Evolutionary conservation across 2,888 invertebrate genomes (phyloP).

Genomic region (Agrotis ipsilon): DNA sequence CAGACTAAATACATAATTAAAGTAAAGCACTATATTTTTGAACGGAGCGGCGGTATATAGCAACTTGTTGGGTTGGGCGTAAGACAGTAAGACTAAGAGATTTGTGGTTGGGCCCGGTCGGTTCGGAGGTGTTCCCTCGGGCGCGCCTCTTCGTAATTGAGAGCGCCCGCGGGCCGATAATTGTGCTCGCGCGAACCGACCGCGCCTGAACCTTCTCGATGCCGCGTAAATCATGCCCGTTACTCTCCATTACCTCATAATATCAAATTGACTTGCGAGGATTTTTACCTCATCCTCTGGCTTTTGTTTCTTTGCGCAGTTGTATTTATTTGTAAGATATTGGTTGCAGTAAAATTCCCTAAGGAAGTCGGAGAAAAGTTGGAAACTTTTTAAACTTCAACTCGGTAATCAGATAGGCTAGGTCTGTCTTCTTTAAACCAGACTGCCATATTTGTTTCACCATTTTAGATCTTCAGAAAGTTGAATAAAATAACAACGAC

Average conservation of each 20-base stretch:
- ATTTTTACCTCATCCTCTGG: conserved; percentile 77
- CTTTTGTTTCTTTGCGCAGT: conserved; percentile 67
- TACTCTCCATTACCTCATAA: conserved; percentile 90
- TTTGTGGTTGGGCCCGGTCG: conserved; percentile 84
- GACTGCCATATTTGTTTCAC: conserved; percentile 1
- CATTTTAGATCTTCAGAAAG: too few relatives aligned
- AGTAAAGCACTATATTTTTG: conserved; percentile 53
- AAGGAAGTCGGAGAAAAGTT: conserved; percentile 24
- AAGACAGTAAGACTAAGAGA: conserved; percentile 84
- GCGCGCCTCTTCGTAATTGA: conserved; percentile 90
- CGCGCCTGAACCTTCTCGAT: conserved; percentile 72
- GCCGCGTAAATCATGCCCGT: conserved; percentile 89
- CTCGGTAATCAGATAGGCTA: conserved; percentile 22
- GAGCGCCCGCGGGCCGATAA: conserved; percentile 91
- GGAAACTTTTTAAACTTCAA: conserved; percentile 25
- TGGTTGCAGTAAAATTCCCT: conserved; percentile 29
- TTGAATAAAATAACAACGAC: too few relatives aligned
- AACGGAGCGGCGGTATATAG: conserved; percentile 68
- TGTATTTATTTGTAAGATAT: conserved; percentile 63
- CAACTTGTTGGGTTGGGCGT: conserved; percentile 81
- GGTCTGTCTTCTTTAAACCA: conserved; percentile 12
- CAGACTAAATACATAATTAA: conserved; percentile 44
- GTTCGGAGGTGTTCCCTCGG: conserved; percentile 87
- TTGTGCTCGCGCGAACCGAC: conserved; percentile 86
- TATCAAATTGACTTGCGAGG: conserved; percentile 89